A percentile compares a stretch with the other conserved stretches of the same genome.
Evolutionary conservation across 2,797 vertebrate genomes (phyloP).

Genomic region (Sparidentex hasta): DNA sequence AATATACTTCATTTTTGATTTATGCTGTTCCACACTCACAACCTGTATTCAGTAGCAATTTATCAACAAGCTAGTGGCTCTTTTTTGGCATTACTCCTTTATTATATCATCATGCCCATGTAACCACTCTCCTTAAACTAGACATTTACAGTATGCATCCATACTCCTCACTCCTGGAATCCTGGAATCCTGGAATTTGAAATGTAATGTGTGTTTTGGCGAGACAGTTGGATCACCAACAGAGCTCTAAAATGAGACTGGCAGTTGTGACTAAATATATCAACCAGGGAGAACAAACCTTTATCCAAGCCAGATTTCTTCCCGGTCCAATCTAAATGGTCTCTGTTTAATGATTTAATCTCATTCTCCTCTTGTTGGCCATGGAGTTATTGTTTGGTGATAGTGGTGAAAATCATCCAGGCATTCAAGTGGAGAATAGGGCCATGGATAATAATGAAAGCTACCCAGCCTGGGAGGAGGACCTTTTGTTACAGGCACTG

Average conservation of each 20-base stretch:
- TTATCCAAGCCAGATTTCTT: neutral
- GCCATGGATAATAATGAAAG: slow-evolving; percentile 28
- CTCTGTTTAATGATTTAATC: slow-evolving; percentile 21
- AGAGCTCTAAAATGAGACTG: neutral
- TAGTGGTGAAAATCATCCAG: slow-evolving; percentile 10
- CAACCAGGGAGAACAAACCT: neutral
- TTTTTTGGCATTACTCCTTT: neutral
- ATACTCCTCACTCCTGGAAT: neutral
- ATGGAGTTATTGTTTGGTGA: slow-evolving; percentile 30
- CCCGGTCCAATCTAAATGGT: slow-evolving; percentile 1
- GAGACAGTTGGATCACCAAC: neutral
- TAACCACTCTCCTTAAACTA: neutral
- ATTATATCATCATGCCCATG: neutral
- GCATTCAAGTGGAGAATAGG: slow-evolving; percentile 26
- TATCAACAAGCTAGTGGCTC: neutral
- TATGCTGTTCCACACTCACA: neutral
- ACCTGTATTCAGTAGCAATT: neutral
- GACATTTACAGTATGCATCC: neutral
- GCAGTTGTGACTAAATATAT: neutral
- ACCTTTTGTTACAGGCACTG: slow-evolving; percentile 26
- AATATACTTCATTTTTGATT: too few relatives aligned
- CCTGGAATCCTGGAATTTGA: neutral
- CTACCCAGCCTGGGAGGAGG: neutral
- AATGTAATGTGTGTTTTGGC: neutral
- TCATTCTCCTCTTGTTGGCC: slow-evolving; percentile 25